Conservation (phyloP, 1,140 invertebrate species). For the Diorhabda carinulata region DNA sequence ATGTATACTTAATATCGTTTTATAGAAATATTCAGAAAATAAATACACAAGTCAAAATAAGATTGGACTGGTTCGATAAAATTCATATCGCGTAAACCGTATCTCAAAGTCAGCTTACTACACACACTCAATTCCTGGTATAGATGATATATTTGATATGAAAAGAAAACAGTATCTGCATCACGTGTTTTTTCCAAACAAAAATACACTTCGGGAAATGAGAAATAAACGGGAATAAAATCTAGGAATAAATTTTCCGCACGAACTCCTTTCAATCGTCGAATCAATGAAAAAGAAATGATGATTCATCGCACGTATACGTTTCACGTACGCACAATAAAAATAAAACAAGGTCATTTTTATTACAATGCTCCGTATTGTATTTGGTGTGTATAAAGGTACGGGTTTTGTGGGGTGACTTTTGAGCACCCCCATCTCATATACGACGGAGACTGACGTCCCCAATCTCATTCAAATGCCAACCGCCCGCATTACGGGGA, state of each 20-base stretch:
- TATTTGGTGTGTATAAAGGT: not conserved
- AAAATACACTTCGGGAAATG: not conserved
- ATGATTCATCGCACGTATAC: not conserved
- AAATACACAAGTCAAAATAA: too few relatives aligned
- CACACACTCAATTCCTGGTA: too few relatives aligned
- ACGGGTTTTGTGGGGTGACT: not conserved
- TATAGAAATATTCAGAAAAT: too few relatives aligned
- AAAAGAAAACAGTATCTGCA: too few relatives aligned
- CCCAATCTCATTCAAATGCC: not conserved
- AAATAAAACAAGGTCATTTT: slow-evolving; percentile 3
- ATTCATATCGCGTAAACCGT: too few relatives aligned
- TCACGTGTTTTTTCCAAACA: too few relatives aligned
- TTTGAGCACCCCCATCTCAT: not conserved
- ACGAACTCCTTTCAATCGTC: not conserved
- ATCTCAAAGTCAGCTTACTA: too few relatives aligned
- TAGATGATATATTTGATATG: too few relatives aligned
- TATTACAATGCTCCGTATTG: not conserved
- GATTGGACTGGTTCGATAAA: too few relatives aligned
- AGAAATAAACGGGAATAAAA: slow-evolving; percentile 3
- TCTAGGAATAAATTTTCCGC: not conserved
- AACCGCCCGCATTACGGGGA: not conserved
- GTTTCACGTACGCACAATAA: slow-evolving; percentile 2
- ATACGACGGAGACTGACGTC: not conserved
- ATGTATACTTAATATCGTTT: too few relatives aligned
- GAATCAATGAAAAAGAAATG: slow-evolving; percentile 2